Conservation (phyloP, 2,888 invertebrate species). For the Galerucella calmariensis region DNA sequence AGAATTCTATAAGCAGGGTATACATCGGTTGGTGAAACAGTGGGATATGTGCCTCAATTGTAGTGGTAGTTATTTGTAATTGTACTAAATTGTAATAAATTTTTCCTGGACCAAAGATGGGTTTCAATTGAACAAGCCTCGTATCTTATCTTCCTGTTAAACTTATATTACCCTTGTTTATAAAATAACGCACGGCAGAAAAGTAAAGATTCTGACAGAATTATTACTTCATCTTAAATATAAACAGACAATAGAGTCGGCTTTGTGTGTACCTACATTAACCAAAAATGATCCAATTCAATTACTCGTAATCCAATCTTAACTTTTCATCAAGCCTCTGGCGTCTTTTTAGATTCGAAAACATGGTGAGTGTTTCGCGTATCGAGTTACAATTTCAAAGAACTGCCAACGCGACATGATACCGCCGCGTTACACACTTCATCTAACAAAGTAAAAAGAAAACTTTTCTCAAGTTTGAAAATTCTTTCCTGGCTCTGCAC, state of each 20-base stretch:
- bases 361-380: slow-evolving; percentile 10
- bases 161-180: too few species aligned
- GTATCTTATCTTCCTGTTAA: too few species aligned
- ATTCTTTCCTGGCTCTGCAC: slow-evolving; percentile 26
- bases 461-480: slow-evolving; percentile 24
- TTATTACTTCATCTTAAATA: neutral
- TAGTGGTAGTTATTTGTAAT: too few species aligned
- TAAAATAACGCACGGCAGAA: too few species aligned
- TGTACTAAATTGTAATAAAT: too few species aligned
- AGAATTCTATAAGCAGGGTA: too few species aligned
- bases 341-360: neutral
- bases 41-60: too few species aligned
- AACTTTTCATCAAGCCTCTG: neutral
- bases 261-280: neutral
- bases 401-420: slow-evolving; percentile 26
- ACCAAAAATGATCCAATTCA: neutral
- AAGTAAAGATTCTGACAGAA: neutral
- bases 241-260: neutral
- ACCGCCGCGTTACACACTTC: slow-evolving; percentile 26
- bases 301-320: slow-evolving; percentile 12
- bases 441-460: slow-evolving; percentile 34
- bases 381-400: slow-evolving; percentile 26
- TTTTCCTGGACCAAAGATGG: too few species aligned
- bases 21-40: too few species aligned
- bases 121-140: too few species aligned